phyloP scores from a whole-genome alignment of 2,888 invertebrate genomes.

The Chorisops tibialis region DNA sequence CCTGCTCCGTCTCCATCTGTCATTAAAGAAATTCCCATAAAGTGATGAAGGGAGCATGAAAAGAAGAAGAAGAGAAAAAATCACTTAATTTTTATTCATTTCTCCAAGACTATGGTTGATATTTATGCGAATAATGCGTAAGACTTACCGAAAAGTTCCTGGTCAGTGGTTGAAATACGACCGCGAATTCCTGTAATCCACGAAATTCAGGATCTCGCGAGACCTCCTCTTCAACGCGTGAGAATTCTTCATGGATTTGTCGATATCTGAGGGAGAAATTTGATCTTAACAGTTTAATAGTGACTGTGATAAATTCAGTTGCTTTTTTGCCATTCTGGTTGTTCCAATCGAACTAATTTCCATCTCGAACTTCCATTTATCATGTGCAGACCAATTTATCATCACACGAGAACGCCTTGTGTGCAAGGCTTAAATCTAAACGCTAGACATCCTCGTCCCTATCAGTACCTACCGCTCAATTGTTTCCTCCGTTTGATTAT shows the following conservation, averaged over 20 bases:
- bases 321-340: too few relatives aligned
- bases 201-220: slow-evolving; percentile 51
- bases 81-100: neutral
- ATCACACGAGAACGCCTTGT: neutral
- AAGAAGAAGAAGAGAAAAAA: neutral
- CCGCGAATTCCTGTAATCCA: slow-evolving; percentile 55
- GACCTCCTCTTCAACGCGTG: slow-evolving; percentile 51
- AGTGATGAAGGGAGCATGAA: neutral
- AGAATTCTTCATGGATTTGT: slow-evolving; percentile 35
- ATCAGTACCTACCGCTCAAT: slow-evolving; percentile 29
- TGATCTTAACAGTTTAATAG: too few relatives aligned
- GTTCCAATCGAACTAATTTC: too few relatives aligned
- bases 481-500: slow-evolving; percentile 35
- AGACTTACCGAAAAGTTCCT: slow-evolving; percentile 46
- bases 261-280: slow-evolving; percentile 28
- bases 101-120: neutral
- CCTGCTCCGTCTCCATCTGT: slow-evolving; percentile 38
- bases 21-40: neutral
- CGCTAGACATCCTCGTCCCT: neutral
- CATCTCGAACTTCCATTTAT: neutral
- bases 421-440: slow-evolving; percentile 4
- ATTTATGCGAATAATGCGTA: neutral
- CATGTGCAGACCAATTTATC: slow-evolving; percentile 24
- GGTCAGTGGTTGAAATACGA: slow-evolving; percentile 54
- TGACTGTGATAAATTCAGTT: too few relatives aligned